Base-by-base conservation (phyloP, 2,888 invertebrate genomes). In the Barypeithes pellucidus region DNA sequence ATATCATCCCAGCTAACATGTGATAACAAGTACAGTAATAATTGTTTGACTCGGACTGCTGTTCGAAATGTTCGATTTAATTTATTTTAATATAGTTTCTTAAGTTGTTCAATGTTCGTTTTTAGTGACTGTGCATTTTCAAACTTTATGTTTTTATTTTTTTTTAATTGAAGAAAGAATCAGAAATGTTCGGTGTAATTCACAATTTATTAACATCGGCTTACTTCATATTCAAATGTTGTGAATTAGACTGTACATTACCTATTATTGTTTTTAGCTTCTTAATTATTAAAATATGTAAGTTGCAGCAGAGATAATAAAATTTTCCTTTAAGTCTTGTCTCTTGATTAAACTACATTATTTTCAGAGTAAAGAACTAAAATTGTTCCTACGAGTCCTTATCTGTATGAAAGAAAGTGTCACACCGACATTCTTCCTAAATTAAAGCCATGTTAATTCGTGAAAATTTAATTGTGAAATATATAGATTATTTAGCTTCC, bases 1-100 rank as follows among this genome's bases (percentile, higher is more conserved):
- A 50, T 73, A 68, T 66, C 41, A 66, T 69, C 69, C 68, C 69
- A 66, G 66, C 73, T 69, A 73, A 67, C 68, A 57, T 71, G 73
- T 69, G 73, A 73, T 73, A 73, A 57, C 59, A 73, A 57, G 39
- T 73, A 73, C 63, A 72, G 72, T 68, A 73, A n/a, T n/a, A n/a
- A 68, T 67, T 22, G 12, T 63, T 63, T 62, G 73, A 62, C 73
- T 57, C 66, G n/a, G 41, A 59, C 33, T 70, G 39, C 65, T 71
- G 47, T 65, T 70, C 33, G 22, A 62, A 62, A 39, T 43, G 22
- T 39, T 67, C 22, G 47, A 24, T 62, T 41, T 62, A 39, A 61
- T 62, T 69, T 69, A 62, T 45, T 33, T 62, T 50, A 52, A 14
- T 62, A 24, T 59, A 57, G 33, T 57, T 57, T 50, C 4, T 16